Conservation (phyloP, 2,888 invertebrate genomes). For the Idaea aversata region DNA sequence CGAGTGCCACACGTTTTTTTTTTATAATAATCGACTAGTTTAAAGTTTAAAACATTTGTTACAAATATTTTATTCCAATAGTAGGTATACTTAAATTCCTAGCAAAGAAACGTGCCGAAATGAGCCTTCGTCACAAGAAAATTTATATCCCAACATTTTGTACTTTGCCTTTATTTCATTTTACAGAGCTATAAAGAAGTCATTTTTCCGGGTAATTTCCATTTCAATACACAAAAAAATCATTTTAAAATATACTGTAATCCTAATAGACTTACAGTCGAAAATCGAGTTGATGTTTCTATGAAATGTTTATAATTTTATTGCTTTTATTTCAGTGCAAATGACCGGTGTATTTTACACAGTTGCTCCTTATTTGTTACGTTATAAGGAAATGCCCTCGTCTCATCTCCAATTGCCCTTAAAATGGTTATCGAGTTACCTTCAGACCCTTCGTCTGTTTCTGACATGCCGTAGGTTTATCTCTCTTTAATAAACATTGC, state of each 20-base stretch:
- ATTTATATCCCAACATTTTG: not conserved
- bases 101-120: not conserved
- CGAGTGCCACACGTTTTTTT: too few relatives aligned
- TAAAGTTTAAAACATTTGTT: not conserved
- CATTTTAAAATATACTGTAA: not conserved
- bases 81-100: not conserved
- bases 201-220: slow-evolving; percentile 3
- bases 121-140: not conserved
- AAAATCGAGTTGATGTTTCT: not conserved
- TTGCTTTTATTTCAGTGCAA: not conserved
- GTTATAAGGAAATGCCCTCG: not conserved
- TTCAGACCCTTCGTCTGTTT: not conserved
- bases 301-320: not conserved
- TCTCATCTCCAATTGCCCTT: not conserved
- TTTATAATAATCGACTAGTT: not conserved
- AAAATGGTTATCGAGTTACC: not conserved
- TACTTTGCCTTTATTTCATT: slow-evolving; percentile 2
- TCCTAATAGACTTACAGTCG: not conserved
- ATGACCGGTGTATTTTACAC: not conserved
- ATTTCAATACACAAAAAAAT: not conserved
- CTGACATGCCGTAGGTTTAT: not conserved
- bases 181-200: slow-evolving; percentile 1
- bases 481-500: not conserved
- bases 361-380: not conserved
- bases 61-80: not conserved